Base-by-base conservation (phyloP, 2,113 vertebrate species). In the Parus major region DNA sequence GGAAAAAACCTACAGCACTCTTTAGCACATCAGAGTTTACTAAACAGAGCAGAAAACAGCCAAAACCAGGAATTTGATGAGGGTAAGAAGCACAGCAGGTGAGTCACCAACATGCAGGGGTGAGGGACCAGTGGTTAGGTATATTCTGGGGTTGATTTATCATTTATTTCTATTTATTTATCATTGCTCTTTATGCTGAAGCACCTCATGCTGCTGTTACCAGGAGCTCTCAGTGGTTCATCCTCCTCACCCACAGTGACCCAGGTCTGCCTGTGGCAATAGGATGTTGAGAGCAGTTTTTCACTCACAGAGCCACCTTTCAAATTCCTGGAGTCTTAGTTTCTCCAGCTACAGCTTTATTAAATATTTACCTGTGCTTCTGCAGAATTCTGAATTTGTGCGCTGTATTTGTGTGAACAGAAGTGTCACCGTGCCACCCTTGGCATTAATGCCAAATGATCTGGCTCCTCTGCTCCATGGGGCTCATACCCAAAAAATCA, bases 181-280 rank as follows among this genome's bases (percentile, higher is more conserved):
- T 39, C 73, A 28, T 65, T 47, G 33, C 12, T 76, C 65, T 76
- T 50, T 14, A 10, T 72, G 65, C 64, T 73, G 3, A 85, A 80
- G 6, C 21, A 4, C 10, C 15, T 33, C 46, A 31, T 5, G 1
- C 6, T 1, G 2, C 20, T 65, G 47, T 39, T 19, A 18, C 11
- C 29, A 21, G 36, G 55, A 69, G 59, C 63, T 35, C 73, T 33
- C 20, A 3, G 65, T n/a, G 27, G 16, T 6, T 46, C 49, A 0
- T 10, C 12, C 23, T 61, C 47, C 72, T 52, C 47, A 19, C 17
- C 56, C 27, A 15, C 27, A n/a, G 64, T 8, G 49, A 27, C 4
- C 4, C 25, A 4, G 41, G 3, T 31, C n/a, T 10, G 16, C 55
- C 63, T 59, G 17, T 0, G 1, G 21, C 55, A 73, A 17, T 3